Percentiles rank a stretch among this genome's conserved stretches.
Conservation (phyloP, 2,113 vertebrate genomes). For the Neolamprologus toae region DNA sequence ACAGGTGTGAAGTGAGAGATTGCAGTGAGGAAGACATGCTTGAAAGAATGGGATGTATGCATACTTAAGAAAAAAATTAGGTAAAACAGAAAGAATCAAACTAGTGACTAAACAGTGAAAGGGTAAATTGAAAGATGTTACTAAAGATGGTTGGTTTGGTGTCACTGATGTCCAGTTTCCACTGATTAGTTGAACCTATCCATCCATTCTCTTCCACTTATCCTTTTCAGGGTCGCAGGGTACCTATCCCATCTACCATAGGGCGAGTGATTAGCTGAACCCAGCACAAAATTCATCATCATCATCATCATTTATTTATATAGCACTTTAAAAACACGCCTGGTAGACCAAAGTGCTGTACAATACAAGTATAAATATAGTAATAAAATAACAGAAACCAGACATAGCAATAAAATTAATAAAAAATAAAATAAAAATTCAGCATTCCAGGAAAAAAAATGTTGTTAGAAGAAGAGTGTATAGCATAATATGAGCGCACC, state of each 20-base stretch:
- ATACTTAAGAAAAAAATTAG: background rate
- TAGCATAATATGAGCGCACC: no score
- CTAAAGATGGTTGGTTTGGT: background rate
- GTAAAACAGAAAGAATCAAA: constrained; percentile 25
- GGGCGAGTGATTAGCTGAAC: background rate
- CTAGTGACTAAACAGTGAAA: constrained; percentile 13
- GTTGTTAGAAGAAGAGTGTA: background rate
- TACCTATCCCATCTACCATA: background rate
- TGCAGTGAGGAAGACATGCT: background rate
- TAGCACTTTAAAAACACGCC: background rate
- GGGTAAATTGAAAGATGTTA: background rate
- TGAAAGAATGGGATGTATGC: background rate
- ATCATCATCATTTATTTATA: background rate
- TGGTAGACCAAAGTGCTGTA: background rate
- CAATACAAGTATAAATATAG: background rate
- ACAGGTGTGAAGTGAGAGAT: background rate
- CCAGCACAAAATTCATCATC: background rate
- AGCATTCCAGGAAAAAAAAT: background rate
- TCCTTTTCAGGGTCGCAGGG: background rate
- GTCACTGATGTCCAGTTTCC: background rate
- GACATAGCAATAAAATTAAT: background rate
- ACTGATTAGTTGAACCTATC: background rate
- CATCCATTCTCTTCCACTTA: background rate
- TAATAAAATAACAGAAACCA: background rate
- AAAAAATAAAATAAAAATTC: background rate